These are phyloP conservation scores for Drosophila ogumai DNA, from an alignment of 1,140 invertebrate species.

Conservation along the genomic window DNA sequence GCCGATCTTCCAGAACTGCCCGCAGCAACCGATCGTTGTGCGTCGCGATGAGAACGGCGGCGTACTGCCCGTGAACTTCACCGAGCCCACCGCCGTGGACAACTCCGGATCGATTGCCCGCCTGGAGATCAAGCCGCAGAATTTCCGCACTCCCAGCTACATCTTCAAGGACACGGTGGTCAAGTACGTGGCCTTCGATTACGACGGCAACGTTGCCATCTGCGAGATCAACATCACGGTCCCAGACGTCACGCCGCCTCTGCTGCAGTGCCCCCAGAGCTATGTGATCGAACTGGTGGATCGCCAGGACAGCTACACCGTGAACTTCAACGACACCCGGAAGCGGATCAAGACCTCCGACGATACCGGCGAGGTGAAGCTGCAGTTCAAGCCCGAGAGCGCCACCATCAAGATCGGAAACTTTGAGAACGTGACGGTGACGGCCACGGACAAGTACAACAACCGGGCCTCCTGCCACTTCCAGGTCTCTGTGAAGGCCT, in stretches of 20 bases:
- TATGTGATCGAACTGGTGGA: slow-evolving; percentile 97
- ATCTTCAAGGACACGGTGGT: slow-evolving; percentile 96
- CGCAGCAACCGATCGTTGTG: slow-evolving; percentile 95
- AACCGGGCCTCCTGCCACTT: slow-evolving; percentile 97
- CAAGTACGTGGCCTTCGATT: slow-evolving; percentile 98
- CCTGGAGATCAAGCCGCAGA: slow-evolving; percentile 95
- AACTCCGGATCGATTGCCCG: slow-evolving; percentile 97
- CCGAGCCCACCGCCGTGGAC: slow-evolving; percentile 95
- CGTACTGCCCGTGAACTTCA: slow-evolving; percentile 95
- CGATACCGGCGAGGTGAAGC: slow-evolving; percentile 93
- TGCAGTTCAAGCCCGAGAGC: slow-evolving; percentile 93
- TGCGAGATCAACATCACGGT: slow-evolving; percentile 98
- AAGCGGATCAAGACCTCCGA: slow-evolving; percentile 94
- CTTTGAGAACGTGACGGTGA: slow-evolving; percentile 97
- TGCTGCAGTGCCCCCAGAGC: slow-evolving; percentile 96
- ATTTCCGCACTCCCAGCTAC: slow-evolving; percentile 94
- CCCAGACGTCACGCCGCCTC: slow-evolving; percentile 97
- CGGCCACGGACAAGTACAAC: slow-evolving; percentile 94
- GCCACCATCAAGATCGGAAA: slow-evolving; percentile 95
- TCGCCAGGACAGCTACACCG: slow-evolving; percentile 94
- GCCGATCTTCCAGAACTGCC: slow-evolving; percentile 98
- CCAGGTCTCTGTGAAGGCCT: slow-evolving; percentile 96
- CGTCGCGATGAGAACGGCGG: slow-evolving; percentile 94
- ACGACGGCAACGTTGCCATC: slow-evolving; percentile 98
- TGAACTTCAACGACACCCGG: slow-evolving; percentile 97